Evolutionary conservation across 1,140 invertebrate genomes (phyloP).

Genomic region (Drosophila murphyi): DNA sequence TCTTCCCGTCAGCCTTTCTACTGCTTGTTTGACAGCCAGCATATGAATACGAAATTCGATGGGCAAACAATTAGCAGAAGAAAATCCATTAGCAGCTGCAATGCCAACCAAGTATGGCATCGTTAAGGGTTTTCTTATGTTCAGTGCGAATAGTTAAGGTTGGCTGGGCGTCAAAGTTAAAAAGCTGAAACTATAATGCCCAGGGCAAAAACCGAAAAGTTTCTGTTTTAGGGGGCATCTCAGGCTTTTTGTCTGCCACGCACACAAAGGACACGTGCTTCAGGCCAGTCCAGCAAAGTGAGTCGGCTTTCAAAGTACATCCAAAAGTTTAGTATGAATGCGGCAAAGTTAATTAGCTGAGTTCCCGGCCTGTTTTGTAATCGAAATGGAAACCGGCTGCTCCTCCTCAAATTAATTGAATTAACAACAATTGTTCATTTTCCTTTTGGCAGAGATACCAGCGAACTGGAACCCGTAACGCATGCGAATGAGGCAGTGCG

Average conservation of each 20-base stretch:
- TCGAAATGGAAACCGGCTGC: conserved; percentile 19
- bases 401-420: conserved; percentile 63
- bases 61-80: background rate
- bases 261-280: conserved; percentile 7
- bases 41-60: conserved; percentile 6
- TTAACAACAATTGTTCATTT: conserved; percentile 38
- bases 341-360: conserved; percentile 70
- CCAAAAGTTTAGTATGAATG: conserved; percentile 46
- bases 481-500: conserved; percentile 88
- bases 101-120: background rate
- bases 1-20: background rate
- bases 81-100: conserved; percentile 15
- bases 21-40: background rate
- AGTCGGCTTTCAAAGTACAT: conserved; percentile 13
- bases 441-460: conserved; percentile 69
- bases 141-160: background rate
- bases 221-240: background rate
- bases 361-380: conserved; percentile 40
- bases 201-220: conserved; percentile 2
- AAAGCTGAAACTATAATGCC: conserved; percentile 8
- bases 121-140: background rate
- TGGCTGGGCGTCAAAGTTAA: background rate
- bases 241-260: background rate
- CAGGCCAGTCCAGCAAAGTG: conserved; percentile 5
- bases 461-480: conserved; percentile 88